Conservation (phyloP, 2,797 vertebrate genomes). For the Poeciliopsis paucimaculata region DNA sequence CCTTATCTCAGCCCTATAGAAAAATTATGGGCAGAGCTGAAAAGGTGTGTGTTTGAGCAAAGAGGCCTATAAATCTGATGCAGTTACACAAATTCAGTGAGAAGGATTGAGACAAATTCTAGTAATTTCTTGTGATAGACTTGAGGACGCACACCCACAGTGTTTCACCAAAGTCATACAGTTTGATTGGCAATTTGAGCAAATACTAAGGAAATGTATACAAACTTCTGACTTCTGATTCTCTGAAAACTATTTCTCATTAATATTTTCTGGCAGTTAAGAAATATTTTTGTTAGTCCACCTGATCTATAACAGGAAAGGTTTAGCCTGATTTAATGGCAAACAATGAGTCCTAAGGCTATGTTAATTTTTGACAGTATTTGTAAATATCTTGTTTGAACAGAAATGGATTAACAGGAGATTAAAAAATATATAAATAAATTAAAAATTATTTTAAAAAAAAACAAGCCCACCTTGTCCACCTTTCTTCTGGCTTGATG, state of each 20-base stretch:
- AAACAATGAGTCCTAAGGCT: not conserved
- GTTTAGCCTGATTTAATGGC: not conserved
- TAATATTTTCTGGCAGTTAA: not conserved
- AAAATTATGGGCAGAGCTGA: not conserved
- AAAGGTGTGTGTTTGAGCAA: not conserved
- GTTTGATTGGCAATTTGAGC: not conserved
- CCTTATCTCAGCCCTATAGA: not conserved
- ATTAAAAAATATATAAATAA: slow-evolving; percentile 20
- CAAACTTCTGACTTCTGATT: not conserved
- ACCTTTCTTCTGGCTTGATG: slow-evolving; percentile 31
- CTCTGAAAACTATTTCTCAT: not conserved
- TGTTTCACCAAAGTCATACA: not conserved
- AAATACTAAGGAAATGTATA: not conserved
- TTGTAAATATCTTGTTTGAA: slow-evolving; percentile 1
- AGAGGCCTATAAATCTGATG: not conserved
- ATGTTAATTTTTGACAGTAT: not conserved
- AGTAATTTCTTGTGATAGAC: not conserved
- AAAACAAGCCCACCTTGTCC: slow-evolving; percentile 14
- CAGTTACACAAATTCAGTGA: not conserved
- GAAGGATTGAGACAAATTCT: not conserved
- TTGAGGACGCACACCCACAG: not conserved
- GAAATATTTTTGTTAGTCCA: not conserved
- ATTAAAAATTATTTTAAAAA: not conserved
- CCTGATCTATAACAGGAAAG: not conserved
- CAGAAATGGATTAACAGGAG: slow-evolving; percentile 24